Conservation (phyloP, 1,140 invertebrate genomes). For the Dendrolimus punctatus region DNA sequence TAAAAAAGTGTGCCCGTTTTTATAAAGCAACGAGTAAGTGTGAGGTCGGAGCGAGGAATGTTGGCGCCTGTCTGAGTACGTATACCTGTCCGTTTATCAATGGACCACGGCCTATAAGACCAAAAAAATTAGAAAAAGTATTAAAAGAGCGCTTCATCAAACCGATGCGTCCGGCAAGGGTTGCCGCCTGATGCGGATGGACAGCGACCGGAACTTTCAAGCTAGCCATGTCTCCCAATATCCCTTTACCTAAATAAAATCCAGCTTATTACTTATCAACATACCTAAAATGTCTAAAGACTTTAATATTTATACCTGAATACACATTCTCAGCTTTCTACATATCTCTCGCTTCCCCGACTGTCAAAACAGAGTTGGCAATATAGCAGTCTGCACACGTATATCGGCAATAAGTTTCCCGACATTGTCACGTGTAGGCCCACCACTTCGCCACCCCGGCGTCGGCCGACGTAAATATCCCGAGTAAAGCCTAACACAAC, state of each 20-base stretch:
- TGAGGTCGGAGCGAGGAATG: conserved; percentile 69
- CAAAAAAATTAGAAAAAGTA: conserved; percentile 52
- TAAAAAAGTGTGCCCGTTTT: conserved; percentile 67
- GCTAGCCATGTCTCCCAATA: conserved; percentile 1
- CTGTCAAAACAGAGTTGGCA: conserved; percentile 27
- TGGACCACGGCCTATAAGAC: conserved; percentile 65
- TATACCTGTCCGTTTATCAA: conserved; percentile 72
- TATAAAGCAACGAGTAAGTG: conserved; percentile 65
- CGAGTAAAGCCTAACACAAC: conserved; percentile 69
- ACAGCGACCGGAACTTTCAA: conserved; percentile 1
- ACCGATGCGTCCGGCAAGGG: conserved; percentile 58
- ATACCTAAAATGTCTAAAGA: neutral
- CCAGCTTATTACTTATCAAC: too few species aligned
- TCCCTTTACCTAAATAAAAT: too few species aligned
- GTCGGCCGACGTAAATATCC: conserved; percentile 57
- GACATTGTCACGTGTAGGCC: conserved; percentile 62
- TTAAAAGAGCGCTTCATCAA: conserved; percentile 67
- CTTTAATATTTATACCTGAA: neutral
- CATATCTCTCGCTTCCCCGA: neutral
- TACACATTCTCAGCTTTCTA: too few species aligned
- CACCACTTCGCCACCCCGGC: conserved; percentile 54
- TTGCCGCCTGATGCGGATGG: conserved; percentile 33
- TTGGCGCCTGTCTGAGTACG: conserved; percentile 71
- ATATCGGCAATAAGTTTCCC: conserved; percentile 51
- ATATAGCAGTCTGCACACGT: conserved; percentile 18